Conservation (phyloP, 2,113 vertebrate genomes). For the cattle (Bos taurus) region DNA sequence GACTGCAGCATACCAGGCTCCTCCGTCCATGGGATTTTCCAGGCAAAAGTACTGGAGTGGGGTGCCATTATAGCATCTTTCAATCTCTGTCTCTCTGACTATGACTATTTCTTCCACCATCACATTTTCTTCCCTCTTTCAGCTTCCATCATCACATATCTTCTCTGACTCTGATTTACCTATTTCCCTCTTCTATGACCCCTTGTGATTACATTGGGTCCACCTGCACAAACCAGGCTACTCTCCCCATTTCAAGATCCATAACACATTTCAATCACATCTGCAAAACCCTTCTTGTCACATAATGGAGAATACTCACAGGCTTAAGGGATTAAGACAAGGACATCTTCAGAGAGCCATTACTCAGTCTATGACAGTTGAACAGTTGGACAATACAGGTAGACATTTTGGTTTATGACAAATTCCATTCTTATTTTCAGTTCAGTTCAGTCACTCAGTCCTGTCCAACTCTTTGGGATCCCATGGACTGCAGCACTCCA, state of each 20-base stretch:
- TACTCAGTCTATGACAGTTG: not conserved
- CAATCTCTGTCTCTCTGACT: not conserved
- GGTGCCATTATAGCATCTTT: not conserved
- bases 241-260: not conserved
- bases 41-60: too few species aligned
- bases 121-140: not conserved
- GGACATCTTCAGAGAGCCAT: not conserved
- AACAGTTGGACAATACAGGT: not conserved
- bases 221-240: not conserved
- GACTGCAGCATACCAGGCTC: too few species aligned
- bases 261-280: not conserved
- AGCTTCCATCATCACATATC: not conserved
- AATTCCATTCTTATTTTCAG: slow-evolving; percentile 36
- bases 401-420: not conserved
- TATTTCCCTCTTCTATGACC: not conserved
- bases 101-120: not conserved
- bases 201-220: not conserved
- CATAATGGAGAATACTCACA: not conserved
- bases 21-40: too few species aligned
- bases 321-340: not conserved
- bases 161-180: not conserved
- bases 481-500: not conserved
- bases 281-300: not conserved
- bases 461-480: not conserved
- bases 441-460: not conserved